A percentile compares a stretch with the other conserved stretches of the same genome.
These are phyloP conservation scores for Philotrypesis tridentata DNA, from an alignment of 1,140 invertebrate genomes.

Conservation along the genomic window DNA sequence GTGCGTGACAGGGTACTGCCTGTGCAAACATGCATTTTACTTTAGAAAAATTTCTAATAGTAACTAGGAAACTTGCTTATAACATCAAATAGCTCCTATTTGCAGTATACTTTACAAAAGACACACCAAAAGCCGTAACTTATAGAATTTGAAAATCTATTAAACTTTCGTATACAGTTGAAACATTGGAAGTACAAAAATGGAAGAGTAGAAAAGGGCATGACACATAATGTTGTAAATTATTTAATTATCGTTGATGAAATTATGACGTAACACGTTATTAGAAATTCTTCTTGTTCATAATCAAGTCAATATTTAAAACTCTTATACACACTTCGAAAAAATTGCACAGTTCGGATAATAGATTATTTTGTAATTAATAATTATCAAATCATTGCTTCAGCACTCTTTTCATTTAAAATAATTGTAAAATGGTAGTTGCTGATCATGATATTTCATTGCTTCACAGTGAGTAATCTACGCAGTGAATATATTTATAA, in stretches of 20 bases:
- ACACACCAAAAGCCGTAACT: conserved; percentile 14
- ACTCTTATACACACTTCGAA: background rate
- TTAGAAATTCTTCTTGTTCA: background rate
- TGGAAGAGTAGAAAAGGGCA: conserved; percentile 59
- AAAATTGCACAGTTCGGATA: background rate
- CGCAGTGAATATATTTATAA: background rate
- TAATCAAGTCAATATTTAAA: background rate
- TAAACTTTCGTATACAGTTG: background rate
- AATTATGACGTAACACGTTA: background rate
- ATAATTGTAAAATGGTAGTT: background rate
- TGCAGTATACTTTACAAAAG: conserved; percentile 5
- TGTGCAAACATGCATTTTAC: background rate
- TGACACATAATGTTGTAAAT: background rate
- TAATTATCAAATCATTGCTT: background rate
- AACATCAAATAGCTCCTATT: background rate
- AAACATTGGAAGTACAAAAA: conserved; percentile 57
- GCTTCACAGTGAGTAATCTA: background rate
- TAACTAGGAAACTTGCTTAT: background rate
- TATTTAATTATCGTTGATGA: background rate
- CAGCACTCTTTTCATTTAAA: background rate
- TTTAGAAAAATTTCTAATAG: conserved; percentile 18
- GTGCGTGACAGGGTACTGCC: background rate
- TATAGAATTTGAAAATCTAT: background rate
- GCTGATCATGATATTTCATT: background rate
- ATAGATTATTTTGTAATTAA: background rate